Evolutionary conservation across 2,888 invertebrate species (phyloP).

Genomic region (Aporophyla lueneburgensis): DNA sequence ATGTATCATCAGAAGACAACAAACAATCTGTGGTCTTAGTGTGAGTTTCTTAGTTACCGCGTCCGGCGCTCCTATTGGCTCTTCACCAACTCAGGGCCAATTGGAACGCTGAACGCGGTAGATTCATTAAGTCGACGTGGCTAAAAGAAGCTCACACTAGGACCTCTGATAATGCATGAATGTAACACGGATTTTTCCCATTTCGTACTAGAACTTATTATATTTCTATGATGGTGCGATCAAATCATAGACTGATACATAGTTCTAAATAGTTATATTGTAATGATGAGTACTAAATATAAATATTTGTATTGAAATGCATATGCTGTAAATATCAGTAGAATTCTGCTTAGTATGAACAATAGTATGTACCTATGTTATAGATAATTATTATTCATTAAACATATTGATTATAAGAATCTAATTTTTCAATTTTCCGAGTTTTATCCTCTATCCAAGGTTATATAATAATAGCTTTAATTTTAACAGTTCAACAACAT

Average conservation of each 20-base stretch:
- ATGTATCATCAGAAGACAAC: too few species aligned
- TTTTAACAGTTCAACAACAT: too few species aligned
- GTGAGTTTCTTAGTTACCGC: too few species aligned
- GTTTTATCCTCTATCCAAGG: not conserved
- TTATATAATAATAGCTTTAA: too few species aligned
- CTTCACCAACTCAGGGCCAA: too few species aligned
- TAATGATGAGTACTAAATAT: conserved; percentile 46
- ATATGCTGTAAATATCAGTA: conserved; percentile 64
- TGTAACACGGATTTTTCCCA: not conserved
- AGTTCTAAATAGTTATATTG: conserved; percentile 38
- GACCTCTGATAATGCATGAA: conserved; percentile 3
- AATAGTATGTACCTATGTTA: conserved; percentile 51
- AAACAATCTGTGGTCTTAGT: too few species aligned
- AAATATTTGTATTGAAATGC: conserved; percentile 56
- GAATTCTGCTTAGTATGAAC: conserved; percentile 52
- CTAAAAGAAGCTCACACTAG: too few species aligned
- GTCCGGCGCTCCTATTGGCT: too few species aligned
- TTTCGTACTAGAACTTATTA: conserved; percentile 34
- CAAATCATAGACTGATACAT: conserved; percentile 62
- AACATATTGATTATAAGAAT: conserved; percentile 54
- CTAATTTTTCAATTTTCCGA: not conserved
- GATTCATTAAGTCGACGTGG: too few species aligned
- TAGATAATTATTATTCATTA: conserved; percentile 64
- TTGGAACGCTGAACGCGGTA: too few species aligned
- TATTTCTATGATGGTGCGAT: conserved; percentile 57